A percentile compares a stretch with the other conserved stretches of the same genome.
phyloP scores from a whole-genome alignment of 2,888 invertebrate genomes.

The Hecatera dysodea region DNA sequence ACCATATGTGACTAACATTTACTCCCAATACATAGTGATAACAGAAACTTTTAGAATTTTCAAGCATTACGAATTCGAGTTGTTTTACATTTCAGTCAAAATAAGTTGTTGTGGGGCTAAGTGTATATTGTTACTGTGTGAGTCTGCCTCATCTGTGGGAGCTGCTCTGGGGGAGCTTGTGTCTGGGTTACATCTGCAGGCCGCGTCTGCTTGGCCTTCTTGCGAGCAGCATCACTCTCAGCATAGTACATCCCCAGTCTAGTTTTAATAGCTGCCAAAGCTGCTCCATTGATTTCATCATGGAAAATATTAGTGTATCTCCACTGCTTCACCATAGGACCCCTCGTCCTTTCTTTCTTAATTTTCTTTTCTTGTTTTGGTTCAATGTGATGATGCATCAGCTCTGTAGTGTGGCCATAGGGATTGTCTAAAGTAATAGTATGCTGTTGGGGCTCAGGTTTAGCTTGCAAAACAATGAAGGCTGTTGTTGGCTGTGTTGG shows the following conservation, averaged over 20 bases:
- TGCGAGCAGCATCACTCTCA: constrained; percentile 88
- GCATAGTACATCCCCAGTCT: constrained; percentile 89
- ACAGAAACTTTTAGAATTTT: constrained; percentile 22
- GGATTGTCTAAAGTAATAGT: constrained; percentile 79
- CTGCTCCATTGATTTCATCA: constrained; percentile 90
- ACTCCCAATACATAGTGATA: constrained; percentile 8
- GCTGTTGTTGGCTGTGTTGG: constrained; percentile 84
- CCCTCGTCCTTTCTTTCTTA: constrained; percentile 86
- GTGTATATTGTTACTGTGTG: constrained; percentile 87
- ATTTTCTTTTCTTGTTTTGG: constrained; percentile 78
- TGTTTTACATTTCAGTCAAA: constrained; percentile 55
- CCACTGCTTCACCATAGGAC: constrained; percentile 90
- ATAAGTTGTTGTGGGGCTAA: constrained; percentile 28
- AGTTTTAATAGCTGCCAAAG: constrained; percentile 89
- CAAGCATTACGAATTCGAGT: constrained; percentile 49
- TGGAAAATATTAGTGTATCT: constrained; percentile 90
- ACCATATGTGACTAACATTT: constrained; percentile 1
- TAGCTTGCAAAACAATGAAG: constrained; percentile 86
- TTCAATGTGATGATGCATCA: constrained; percentile 66
- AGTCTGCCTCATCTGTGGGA: constrained; percentile 80
- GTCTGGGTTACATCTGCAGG: constrained; percentile 80
- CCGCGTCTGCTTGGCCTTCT: constrained; percentile 84
- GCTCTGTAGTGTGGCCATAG: constrained; percentile 73
- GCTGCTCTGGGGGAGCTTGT: constrained; percentile 79
- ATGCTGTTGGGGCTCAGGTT: constrained; percentile 81